A percentile compares a stretch with the other conserved stretches of the same genome.
These are phyloP conservation scores for Aphodius granarius DNA, from an alignment of 2,888 invertebrate species.

Conservation along the genomic window DNA sequence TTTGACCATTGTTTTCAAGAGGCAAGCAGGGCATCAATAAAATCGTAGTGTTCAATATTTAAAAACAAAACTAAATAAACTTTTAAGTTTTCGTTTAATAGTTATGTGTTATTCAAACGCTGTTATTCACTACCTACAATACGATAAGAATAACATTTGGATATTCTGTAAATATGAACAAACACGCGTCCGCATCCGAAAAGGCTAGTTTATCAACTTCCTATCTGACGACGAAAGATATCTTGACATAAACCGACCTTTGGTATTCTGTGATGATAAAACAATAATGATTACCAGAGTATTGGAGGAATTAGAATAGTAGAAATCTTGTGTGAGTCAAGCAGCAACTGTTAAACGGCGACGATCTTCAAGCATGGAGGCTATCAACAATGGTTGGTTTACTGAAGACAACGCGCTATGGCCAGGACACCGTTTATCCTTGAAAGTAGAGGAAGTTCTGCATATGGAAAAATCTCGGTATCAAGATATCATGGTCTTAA, in stretches of 20 bases:
- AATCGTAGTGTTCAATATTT: no score
- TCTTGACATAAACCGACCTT: neutral
- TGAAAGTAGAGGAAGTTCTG: slow-evolving; percentile 79
- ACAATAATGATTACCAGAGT: neutral
- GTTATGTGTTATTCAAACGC: no score
- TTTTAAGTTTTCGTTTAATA: no score
- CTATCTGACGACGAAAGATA: neutral
- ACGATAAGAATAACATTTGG: no score
- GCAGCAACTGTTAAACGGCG: neutral
- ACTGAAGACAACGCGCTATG: slow-evolving; percentile 88
- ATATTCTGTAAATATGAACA: no score
- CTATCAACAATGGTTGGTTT: slow-evolving; percentile 84
- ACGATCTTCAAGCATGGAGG: slow-evolving; percentile 40
- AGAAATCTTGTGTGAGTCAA: neutral
- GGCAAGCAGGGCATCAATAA: no score
- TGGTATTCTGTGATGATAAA: neutral
- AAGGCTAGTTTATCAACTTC: neutral
- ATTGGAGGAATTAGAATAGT: neutral
- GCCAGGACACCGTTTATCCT: slow-evolving; percentile 87
- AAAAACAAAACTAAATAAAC: no score
- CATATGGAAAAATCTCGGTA: slow-evolving; percentile 78
- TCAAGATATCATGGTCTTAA: slow-evolving; percentile 82
- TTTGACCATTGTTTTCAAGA: no score
- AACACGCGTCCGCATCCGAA: no score
- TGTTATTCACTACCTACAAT: no score